These are phyloP conservation scores for Pachydiplax longipennis DNA, from an alignment of 2,888 invertebrate species.

Conservation along the genomic window DNA sequence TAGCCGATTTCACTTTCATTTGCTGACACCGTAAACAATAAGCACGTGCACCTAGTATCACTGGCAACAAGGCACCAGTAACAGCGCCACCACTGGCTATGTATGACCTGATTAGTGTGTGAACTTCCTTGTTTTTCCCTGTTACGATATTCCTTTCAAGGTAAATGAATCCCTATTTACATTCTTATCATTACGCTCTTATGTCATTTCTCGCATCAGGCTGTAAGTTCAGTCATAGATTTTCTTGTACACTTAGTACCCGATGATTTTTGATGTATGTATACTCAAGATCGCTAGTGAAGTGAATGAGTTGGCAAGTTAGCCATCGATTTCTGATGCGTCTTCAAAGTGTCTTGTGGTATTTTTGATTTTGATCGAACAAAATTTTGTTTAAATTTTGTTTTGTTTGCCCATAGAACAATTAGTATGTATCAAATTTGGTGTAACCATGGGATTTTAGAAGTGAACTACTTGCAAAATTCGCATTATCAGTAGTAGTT, in stretches of 20 bases:
- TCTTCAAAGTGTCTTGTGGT: not conserved
- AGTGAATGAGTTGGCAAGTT: slow-evolving; percentile 41
- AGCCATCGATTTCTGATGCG: slow-evolving; percentile 13
- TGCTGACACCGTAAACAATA: slow-evolving; percentile 35
- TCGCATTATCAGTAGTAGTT: not conserved
- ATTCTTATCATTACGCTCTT: not conserved
- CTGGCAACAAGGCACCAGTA: not conserved
- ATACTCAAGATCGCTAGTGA: not conserved
- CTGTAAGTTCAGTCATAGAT: not conserved
- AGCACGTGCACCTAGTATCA: not conserved
- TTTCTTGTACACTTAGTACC: not conserved
- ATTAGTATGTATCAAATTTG: not conserved
- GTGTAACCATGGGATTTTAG: not conserved
- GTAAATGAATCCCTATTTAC: not conserved
- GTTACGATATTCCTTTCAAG: not conserved
- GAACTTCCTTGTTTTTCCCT: not conserved
- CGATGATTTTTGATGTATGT: not conserved
- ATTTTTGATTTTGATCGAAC: not conserved
- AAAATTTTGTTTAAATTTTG: not conserved
- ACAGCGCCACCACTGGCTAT: slow-evolving; percentile 36
- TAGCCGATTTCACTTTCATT: slow-evolving; percentile 21
- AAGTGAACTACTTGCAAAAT: not conserved
- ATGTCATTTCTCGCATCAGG: not conserved
- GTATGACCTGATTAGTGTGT: slow-evolving; percentile 1
- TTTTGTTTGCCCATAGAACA: not conserved